phyloP scores from a whole-genome alignment of 2,113 vertebrate genomes.

The Otus sunia region DNA sequence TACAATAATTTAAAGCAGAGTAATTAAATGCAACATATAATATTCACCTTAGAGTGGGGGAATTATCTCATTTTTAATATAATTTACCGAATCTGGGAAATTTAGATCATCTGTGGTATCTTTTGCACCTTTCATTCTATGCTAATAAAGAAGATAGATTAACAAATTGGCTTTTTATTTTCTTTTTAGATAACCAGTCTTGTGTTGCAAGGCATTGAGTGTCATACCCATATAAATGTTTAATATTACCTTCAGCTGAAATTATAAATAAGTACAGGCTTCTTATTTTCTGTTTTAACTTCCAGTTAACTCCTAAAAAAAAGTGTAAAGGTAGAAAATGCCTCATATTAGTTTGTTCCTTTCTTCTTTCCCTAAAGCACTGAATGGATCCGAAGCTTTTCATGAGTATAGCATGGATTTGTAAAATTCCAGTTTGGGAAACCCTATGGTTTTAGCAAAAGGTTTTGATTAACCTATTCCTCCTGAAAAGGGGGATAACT shows the following conservation, averaged over 20 bases:
- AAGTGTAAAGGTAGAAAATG: not conserved
- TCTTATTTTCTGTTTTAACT: not conserved
- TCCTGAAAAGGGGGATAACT: not conserved
- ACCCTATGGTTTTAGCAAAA: not conserved
- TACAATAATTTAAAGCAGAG: slow-evolving; percentile 71
- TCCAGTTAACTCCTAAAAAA: not conserved
- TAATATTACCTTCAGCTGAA: not conserved
- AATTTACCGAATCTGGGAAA: slow-evolving; percentile 10
- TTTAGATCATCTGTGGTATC: not conserved
- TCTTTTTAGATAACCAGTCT: not conserved
- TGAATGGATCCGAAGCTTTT: not conserved
- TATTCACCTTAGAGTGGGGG: slow-evolving; percentile 66
- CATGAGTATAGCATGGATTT: not conserved
- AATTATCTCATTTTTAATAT: slow-evolving; percentile 47
- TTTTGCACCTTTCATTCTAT: slow-evolving; percentile 39
- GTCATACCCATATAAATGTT: not conserved
- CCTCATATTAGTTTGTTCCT: not conserved
- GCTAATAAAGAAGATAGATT: not conserved
- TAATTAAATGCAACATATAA: slow-evolving; percentile 70
- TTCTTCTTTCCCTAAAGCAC: not conserved
- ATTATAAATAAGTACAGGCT: not conserved
- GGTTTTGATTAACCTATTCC: not conserved
- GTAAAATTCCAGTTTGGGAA: not conserved
- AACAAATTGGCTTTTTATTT: not conserved
- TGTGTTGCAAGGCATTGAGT: not conserved